phyloP scores from a whole-genome alignment of 2,113 vertebrate species.

The Vanacampus margaritifer region DNA sequence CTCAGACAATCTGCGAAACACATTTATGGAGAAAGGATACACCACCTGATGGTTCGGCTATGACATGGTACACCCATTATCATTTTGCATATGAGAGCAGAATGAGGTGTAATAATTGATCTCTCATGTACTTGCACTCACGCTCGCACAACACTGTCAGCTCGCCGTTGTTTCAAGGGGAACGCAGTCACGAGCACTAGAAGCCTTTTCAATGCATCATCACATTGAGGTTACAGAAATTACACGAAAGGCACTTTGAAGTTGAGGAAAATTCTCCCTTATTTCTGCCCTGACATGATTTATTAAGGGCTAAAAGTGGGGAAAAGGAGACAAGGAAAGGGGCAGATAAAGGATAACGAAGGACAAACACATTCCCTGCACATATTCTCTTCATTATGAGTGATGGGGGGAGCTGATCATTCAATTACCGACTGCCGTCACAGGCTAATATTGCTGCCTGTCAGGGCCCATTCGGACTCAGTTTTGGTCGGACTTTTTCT shows the following conservation, averaged over 20 bases:
- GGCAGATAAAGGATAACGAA: slow-evolving; percentile 56
- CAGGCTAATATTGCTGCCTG: slow-evolving; percentile 82
- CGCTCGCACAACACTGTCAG: slow-evolving; percentile 68
- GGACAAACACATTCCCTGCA: slow-evolving; percentile 80
- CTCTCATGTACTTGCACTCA: slow-evolving; percentile 64
- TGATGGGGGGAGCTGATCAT: slow-evolving; percentile 67
- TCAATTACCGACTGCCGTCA: slow-evolving; percentile 82
- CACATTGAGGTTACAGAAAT: slow-evolving; percentile 72
- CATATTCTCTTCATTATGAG: slow-evolving; percentile 81
- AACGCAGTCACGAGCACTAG: slow-evolving; percentile 44
- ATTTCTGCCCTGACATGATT: slow-evolving; percentile 67
- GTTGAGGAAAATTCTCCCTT: slow-evolving; percentile 68
- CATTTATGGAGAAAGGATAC: slow-evolving; percentile 66
- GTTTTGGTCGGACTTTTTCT: slow-evolving; percentile 76
- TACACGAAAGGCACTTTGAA: slow-evolving; percentile 73
- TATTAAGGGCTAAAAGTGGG: slow-evolving; percentile 59
- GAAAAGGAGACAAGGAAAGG: slow-evolving; percentile 33
- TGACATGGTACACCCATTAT: slow-evolving; percentile 73
- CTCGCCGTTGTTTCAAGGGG: slow-evolving; percentile 56
- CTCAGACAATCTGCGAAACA: slow-evolving; percentile 70
- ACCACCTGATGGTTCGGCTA: slow-evolving; percentile 61
- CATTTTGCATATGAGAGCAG: slow-evolving; percentile 72
- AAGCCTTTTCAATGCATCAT: slow-evolving; percentile 63
- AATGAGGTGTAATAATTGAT: slow-evolving; percentile 79
- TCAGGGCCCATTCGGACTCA: slow-evolving; percentile 80